Conservation (phyloP, 2,888 invertebrate species). For the Cryptocephalus moraei region DNA sequence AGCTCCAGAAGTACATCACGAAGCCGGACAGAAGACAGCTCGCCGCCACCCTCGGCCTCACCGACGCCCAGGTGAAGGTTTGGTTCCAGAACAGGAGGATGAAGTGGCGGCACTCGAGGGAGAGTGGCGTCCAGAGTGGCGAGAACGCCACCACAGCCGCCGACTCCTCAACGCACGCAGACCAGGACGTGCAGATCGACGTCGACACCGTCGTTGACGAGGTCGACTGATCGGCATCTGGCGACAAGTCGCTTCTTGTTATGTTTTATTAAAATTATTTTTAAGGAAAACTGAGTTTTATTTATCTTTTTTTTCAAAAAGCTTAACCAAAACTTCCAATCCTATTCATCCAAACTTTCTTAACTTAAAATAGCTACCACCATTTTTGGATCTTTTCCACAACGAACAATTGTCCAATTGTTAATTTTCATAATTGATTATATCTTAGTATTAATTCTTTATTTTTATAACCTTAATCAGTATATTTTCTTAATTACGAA, state of each 20-base stretch:
- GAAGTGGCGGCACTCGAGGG: slow-evolving; percentile 40
- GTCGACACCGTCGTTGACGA: slow-evolving; percentile 34
- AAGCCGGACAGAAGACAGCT: slow-evolving; percentile 88
- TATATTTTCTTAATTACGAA: too few species aligned
- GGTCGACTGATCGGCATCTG: slow-evolving; percentile 20
- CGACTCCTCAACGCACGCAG: slow-evolving; percentile 31
- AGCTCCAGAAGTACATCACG: slow-evolving; percentile 91
- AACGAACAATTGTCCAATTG: too few species aligned
- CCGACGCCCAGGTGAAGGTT: slow-evolving; percentile 81
- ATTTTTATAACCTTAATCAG: too few species aligned
- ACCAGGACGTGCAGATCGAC: slow-evolving; percentile 34
- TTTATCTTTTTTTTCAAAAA: too few species aligned
- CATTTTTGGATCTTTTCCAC: too few species aligned
- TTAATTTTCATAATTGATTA: too few species aligned
- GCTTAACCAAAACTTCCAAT: too few species aligned
- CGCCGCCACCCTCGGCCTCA: slow-evolving; percentile 83
- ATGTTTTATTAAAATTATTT: too few species aligned
- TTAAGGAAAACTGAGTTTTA: too few species aligned
- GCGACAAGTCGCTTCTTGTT: not conserved
- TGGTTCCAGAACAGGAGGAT: slow-evolving; percentile 75
- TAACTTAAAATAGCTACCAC: too few species aligned
- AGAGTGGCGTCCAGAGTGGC: slow-evolving; percentile 30
- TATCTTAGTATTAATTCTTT: too few species aligned
- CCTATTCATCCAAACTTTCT: too few species aligned
- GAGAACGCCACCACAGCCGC: slow-evolving; percentile 18